Percentiles rank a stretch among this genome's conserved stretches.
Evolutionary conservation across 2,888 invertebrate genomes (phyloP).

Genomic region (Pollenia amentaria): DNA sequence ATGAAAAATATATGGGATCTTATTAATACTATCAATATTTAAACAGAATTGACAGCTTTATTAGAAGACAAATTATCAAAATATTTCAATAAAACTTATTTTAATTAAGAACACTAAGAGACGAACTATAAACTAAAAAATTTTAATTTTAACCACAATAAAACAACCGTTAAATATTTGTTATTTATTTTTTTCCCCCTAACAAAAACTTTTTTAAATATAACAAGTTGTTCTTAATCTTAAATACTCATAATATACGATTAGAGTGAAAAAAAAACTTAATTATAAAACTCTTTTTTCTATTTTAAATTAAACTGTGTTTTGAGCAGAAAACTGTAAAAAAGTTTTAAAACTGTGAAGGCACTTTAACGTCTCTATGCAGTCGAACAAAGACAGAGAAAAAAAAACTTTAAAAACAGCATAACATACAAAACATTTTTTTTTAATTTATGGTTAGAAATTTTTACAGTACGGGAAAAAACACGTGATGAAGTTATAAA

Average conservation of each 20-base stretch:
- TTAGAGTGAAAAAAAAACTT: not conserved
- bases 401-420: not conserved
- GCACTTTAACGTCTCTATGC: not conserved
- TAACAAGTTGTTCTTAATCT: not conserved
- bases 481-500: not conserved
- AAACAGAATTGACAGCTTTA: no score
- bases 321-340: not conserved
- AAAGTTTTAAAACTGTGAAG: constrained; percentile 27
- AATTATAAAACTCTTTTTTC: constrained; percentile 17
- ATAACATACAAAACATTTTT: not conserved
- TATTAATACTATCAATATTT: no score
- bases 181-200: no score
- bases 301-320: constrained; percentile 27
- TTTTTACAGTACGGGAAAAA: not conserved
- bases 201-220: not conserved
- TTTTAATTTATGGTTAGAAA: not conserved
- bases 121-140: no score
- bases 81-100: no score
- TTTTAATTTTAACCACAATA: no score
- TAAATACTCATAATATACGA: not conserved
- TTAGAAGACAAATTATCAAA: no score
- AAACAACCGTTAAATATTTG: no score
- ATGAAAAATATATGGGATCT: no score
- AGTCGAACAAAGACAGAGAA: not conserved
- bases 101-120: no score